These are phyloP conservation scores for Gymnothorax javanicus DNA, from an alignment of 2,797 vertebrate species.

Conservation along the genomic window DNA sequence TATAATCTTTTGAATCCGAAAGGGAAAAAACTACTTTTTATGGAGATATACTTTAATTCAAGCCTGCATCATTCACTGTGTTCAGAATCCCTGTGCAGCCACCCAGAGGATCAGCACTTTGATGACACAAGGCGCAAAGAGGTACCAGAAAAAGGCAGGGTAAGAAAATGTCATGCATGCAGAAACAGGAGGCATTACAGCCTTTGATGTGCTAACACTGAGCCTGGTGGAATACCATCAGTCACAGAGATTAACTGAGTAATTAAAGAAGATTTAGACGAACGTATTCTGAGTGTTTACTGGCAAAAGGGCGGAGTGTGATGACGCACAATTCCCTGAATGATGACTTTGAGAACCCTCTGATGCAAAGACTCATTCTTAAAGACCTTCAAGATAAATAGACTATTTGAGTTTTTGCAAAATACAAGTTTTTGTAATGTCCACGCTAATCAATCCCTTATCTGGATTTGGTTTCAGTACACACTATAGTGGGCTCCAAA, in stretches of 20 bases:
- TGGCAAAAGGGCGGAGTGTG: neutral
- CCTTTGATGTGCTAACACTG: neutral
- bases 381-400: neutral
- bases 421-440: neutral
- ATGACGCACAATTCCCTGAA: neutral
- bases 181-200: neutral
- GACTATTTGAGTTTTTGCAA: neutral
- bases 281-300: conserved; percentile 1
- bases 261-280: conserved; percentile 16
- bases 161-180: neutral
- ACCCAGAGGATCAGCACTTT: neutral
- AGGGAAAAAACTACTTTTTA: no score
- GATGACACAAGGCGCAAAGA: neutral
- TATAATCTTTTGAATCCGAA: no score
- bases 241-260: neutral
- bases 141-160: neutral
- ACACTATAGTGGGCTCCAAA: no score
- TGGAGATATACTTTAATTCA: neutral
- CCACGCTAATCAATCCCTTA: neutral
- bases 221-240: neutral
- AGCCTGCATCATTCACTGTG: neutral
- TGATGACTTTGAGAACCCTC: neutral
- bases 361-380: neutral
- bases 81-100: neutral
- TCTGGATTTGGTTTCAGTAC: neutral